Evolutionary conservation across 2,113 vertebrate genomes (phyloP).

Genomic region (Bubo bubo): DNA sequence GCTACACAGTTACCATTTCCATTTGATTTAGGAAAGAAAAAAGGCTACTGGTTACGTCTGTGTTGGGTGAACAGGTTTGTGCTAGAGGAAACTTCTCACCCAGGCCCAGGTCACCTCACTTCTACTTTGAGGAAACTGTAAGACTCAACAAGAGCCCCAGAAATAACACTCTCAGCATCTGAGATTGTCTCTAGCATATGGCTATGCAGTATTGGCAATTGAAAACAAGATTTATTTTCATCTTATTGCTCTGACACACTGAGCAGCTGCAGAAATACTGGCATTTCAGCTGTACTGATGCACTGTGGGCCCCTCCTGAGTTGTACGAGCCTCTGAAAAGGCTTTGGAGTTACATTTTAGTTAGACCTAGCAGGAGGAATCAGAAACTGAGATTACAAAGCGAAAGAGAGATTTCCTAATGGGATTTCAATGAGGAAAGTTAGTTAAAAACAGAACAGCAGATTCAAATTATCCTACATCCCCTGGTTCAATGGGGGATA

Average conservation of each 20-base stretch:
- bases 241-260: background rate
- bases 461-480: background rate
- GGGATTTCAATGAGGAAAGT: background rate
- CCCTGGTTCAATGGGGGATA: accelerated
- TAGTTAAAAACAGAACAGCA: background rate
- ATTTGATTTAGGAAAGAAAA: accelerated
- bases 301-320: background rate
- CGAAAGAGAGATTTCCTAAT: background rate
- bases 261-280: background rate
- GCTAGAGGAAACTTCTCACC: background rate
- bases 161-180: background rate
- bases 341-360: background rate
- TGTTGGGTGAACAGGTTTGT: background rate
- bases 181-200: background rate
- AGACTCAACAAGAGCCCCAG: background rate
- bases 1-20: background rate
- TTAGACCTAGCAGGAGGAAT: background rate
- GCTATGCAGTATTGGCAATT: background rate
- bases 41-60: accelerated
- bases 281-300: background rate
- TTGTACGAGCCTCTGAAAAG: background rate
- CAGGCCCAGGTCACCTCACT: background rate
- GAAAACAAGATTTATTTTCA: background rate
- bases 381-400: background rate
- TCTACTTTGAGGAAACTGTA: background rate